Evolutionary conservation across 1,140 invertebrate species (phyloP).

Genomic region (Chironomus striatipennis): DNA sequence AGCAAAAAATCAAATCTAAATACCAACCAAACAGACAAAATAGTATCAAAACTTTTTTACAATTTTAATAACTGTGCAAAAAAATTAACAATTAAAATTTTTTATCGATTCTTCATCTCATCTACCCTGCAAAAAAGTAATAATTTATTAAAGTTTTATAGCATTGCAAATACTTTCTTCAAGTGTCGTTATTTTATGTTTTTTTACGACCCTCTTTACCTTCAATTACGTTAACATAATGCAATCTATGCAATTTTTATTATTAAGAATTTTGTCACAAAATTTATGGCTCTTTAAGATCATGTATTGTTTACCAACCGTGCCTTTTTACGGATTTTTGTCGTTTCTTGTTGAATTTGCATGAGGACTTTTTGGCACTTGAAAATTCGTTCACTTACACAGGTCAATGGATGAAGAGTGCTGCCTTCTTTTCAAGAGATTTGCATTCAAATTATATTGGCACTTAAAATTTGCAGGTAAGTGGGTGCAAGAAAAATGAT

Average conservation of each 20-base stretch:
- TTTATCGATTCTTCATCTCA: too few species aligned
- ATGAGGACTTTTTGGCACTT: neutral
- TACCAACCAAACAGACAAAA: too few species aligned
- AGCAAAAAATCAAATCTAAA: too few species aligned
- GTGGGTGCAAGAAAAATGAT: neutral
- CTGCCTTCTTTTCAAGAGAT: neutral
- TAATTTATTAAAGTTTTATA: too few species aligned
- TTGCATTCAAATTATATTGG: neutral
- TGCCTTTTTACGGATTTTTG: neutral
- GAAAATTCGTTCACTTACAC: neutral
- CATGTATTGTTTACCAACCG: neutral
- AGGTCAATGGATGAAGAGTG: neutral
- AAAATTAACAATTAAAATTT: too few species aligned
- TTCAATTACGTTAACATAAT: neutral
- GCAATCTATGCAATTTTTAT: slow-evolving; percentile 7
- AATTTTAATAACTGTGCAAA: too few species aligned
- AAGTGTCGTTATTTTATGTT: slow-evolving; percentile 1
- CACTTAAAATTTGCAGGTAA: neutral
- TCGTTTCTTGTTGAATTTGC: neutral
- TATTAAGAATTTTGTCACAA: neutral
- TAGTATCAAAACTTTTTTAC: too few species aligned
- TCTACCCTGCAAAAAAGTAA: too few species aligned
- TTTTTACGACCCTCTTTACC: slow-evolving; percentile 11
- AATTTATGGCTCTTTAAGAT: neutral
- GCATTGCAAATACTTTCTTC: neutral